Evolutionary conservation across 2,888 invertebrate genomes (phyloP).

Genomic region (Cremastinae sp.): DNA sequence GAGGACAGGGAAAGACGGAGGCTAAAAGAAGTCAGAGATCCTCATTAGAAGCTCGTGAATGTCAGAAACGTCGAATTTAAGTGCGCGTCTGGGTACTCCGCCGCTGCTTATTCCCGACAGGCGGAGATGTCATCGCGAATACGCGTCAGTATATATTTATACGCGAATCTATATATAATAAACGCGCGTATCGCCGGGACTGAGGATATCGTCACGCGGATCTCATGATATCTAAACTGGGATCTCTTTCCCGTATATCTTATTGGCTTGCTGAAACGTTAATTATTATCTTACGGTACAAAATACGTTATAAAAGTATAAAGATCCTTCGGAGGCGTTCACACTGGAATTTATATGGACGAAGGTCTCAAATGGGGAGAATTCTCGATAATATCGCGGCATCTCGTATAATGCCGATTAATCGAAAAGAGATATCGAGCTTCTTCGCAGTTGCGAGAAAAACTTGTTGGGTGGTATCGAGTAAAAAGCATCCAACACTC

Average conservation of each 20-base stretch:
- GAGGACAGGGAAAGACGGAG: conserved; percentile 7
- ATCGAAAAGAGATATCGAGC: conserved; percentile 37
- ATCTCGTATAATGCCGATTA: conserved; percentile 39
- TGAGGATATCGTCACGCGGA: conserved; percentile 54
- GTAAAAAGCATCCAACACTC: conserved; percentile 1
- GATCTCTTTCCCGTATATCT: conserved; percentile 48
- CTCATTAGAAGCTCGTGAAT: conserved; percentile 55
- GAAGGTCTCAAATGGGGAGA: too few species aligned
- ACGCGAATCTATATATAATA: conserved; percentile 5
- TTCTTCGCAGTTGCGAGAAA: conserved; percentile 32
- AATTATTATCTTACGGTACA: conserved; percentile 57
- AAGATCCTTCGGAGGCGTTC: conserved; percentile 34
- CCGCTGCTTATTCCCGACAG: conserved; percentile 8
- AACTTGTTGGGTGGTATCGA: conserved; percentile 45
- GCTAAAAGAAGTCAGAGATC: conserved; percentile 17
- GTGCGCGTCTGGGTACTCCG: conserved; percentile 19
- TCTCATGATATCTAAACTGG: conserved; percentile 51
- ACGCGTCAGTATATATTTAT: not conserved
- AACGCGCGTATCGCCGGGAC: conserved; percentile 46
- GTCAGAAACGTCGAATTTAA: conserved; percentile 27
- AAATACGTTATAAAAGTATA: conserved; percentile 32
- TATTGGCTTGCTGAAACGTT: conserved; percentile 50
- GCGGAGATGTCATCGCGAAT: not conserved
- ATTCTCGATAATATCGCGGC: too few species aligned
- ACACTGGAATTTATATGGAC: conserved; percentile 36